Percentiles rank a stretch among this genome's conserved stretches.
phyloP scores from a whole-genome alignment of 1,140 invertebrate species.

The Trypoxylus dichotomus region DNA sequence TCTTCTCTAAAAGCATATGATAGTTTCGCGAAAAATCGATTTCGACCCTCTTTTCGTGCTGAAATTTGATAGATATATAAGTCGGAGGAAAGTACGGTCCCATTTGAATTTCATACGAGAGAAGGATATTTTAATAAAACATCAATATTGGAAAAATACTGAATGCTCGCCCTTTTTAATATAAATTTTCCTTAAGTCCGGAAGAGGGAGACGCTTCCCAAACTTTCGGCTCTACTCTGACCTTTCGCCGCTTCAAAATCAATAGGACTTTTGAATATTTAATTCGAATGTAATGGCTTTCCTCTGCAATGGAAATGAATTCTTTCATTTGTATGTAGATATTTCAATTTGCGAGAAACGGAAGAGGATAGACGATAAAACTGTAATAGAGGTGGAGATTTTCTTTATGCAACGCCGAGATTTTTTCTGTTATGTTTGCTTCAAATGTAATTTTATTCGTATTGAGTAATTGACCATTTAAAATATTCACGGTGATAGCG shows the following conservation, averaged over 20 bases:
- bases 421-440: too few species aligned
- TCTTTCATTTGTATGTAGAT: constrained; percentile 24
- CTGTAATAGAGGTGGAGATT: not conserved
- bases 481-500: too few species aligned
- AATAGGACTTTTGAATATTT: constrained; percentile 18
- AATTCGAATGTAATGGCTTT: constrained; percentile 19
- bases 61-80: constrained; percentile 24
- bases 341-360: not conserved
- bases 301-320: constrained; percentile 23
- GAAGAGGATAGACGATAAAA: not conserved
- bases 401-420: too few species aligned
- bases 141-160: constrained; percentile 26
- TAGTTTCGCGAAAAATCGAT: not conserved
- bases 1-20: not conserved
- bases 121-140: constrained; percentile 16
- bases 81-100: not conserved
- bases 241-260: constrained; percentile 4
- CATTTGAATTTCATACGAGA: constrained; percentile 20
- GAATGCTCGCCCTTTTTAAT: constrained; percentile 1
- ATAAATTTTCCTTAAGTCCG: constrained; percentile 7
- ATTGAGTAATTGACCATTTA: too few species aligned
- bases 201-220: not conserved
- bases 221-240: not conserved
- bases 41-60: not conserved
- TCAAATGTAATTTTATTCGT: too few species aligned